Percentiles rank a stretch among this genome's conserved stretches.
Conservation (phyloP, 2,888 invertebrate genomes). For the Willowsia nigromaculata region DNA sequence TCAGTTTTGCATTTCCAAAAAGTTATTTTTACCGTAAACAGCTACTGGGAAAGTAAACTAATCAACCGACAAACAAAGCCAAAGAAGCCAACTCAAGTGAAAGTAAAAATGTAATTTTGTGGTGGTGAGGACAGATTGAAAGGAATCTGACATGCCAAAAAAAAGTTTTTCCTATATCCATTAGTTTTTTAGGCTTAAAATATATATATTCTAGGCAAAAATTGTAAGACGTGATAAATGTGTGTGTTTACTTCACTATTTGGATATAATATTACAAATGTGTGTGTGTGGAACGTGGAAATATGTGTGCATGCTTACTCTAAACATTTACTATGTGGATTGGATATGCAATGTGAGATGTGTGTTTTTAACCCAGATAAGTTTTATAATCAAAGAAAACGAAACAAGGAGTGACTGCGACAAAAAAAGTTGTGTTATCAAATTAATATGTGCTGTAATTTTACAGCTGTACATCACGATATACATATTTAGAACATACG, state of each 20-base stretch:
- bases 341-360: background rate
- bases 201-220: background rate
- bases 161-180: conserved; percentile 13
- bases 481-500: background rate
- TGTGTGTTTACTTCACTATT: conserved; percentile 5
- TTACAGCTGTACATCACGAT: conserved; percentile 21
- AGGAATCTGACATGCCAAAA: conserved; percentile 48
- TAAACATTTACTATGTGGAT: background rate
- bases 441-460: conserved; percentile 9
- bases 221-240: conserved; percentile 21
- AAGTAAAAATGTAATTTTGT: conserved; percentile 38
- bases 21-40: background rate
- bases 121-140: conserved; percentile 7
- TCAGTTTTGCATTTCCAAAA: conserved; percentile 13
- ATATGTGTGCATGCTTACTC: conserved; percentile 1
- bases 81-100: conserved; percentile 1
- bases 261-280: background rate
- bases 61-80: conserved; percentile 41
- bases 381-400: conserved; percentile 41
- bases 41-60: conserved; percentile 20
- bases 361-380: conserved; percentile 44
- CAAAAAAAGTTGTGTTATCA: conserved; percentile 28
- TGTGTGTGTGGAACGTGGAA: background rate
- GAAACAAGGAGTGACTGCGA: background rate
- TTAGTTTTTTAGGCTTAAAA: background rate